A percentile compares a stretch with the other conserved stretches of the same genome.
These are phyloP conservation scores for Drosophila subquinaria DNA, from an alignment of 2,888 invertebrate species.

Conservation along the genomic window DNA sequence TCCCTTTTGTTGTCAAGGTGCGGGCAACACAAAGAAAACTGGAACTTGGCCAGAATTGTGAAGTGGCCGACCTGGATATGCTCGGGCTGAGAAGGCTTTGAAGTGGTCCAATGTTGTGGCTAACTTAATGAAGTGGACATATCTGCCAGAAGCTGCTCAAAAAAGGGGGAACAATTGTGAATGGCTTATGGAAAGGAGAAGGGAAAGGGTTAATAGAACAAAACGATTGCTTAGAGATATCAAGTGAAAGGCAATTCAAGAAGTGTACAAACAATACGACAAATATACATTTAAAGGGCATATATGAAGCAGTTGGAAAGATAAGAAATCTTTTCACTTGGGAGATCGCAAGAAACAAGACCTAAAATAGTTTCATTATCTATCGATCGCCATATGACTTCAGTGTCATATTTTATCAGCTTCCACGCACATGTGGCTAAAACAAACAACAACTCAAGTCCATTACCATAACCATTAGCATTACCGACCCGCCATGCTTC, in stretches of 20 bases:
- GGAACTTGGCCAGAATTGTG: constrained; percentile 43
- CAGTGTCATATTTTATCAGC: constrained; percentile 45
- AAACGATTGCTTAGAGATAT: constrained; percentile 29
- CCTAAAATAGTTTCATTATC: constrained; percentile 36
- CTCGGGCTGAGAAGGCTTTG: constrained; percentile 51
- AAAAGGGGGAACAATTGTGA: constrained; percentile 53
- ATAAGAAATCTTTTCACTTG: background rate
- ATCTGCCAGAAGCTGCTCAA: constrained; percentile 53
- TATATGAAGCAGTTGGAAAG: constrained; percentile 1
- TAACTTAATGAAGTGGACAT: constrained; percentile 75
- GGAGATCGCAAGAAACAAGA: constrained; percentile 4
- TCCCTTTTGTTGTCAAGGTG: constrained; percentile 64
- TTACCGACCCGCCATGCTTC: constrained; percentile 30
- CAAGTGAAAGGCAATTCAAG: constrained; percentile 31
- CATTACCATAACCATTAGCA: constrained; percentile 46
- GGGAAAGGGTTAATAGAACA: constrained; percentile 12
- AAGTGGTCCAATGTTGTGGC: constrained; percentile 63
- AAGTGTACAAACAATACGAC: constrained; percentile 3
- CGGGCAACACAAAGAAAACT: constrained; percentile 42
- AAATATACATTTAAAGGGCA: constrained; percentile 8
- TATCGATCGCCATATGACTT: constrained; percentile 35
- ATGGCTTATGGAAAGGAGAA: constrained; percentile 8
- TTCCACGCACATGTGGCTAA: constrained; percentile 43
- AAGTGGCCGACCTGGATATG: constrained; percentile 26
- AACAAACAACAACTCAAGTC: constrained; percentile 39